Conservation (phyloP, 2,797 vertebrate genomes). For the Leptoclinus maculatus region DNA sequence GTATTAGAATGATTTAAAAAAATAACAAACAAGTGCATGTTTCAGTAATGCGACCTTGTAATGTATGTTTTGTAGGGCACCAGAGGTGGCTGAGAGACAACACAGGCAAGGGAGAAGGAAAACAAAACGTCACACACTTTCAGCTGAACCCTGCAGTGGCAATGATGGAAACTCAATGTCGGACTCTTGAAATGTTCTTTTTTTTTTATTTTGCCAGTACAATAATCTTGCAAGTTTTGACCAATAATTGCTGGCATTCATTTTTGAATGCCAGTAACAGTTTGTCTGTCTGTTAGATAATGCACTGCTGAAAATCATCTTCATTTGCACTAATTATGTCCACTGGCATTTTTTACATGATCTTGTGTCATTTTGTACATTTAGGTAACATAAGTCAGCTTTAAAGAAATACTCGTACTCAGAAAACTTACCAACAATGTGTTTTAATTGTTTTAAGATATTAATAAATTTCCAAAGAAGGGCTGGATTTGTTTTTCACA, state of each 20-base stretch:
- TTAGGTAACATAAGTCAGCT: constrained; percentile 1
- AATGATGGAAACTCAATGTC: constrained; percentile 48
- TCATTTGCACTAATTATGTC: neutral
- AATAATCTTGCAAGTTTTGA: neutral
- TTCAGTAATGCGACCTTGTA: constrained; percentile 13
- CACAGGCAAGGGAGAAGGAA: constrained; percentile 55
- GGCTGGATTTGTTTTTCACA: constrained; percentile 33
- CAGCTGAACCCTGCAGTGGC: constrained; percentile 30
- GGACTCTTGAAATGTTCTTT: constrained; percentile 44
- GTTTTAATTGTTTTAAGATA: constrained; percentile 65
- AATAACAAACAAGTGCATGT: neutral
- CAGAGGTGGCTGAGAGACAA: constrained; percentile 63
- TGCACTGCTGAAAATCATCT: neutral
- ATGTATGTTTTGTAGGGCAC: constrained; percentile 66
- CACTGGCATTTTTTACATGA: neutral
- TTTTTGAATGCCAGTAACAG: neutral
- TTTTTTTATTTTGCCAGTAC: constrained; percentile 19
- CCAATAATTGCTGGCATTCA: constrained; percentile 14
- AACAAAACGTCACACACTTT: constrained; percentile 57
- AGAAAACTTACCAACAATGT: constrained; percentile 33
- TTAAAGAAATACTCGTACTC: constrained; percentile 60
- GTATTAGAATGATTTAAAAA: neutral
- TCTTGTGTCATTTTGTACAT: constrained; percentile 2
- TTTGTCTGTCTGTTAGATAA: constrained; percentile 5
- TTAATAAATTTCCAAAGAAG: constrained; percentile 50